Evolutionary conservation across 2,113 vertebrate species (phyloP).

Genomic region (Pachyramphus minor): DNA sequence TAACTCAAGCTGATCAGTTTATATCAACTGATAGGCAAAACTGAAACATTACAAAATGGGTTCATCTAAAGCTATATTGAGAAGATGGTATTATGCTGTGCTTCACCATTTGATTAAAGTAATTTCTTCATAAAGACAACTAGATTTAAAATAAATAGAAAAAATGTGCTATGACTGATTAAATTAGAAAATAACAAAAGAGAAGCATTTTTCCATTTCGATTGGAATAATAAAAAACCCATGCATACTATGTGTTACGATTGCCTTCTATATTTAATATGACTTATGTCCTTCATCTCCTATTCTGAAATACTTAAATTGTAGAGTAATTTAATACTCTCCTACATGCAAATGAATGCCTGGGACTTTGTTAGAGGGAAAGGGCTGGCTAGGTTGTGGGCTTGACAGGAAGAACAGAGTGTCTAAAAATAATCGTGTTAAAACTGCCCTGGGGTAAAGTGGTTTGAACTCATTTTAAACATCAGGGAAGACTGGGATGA

Average conservation of each 20-base stretch:
- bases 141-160: not conserved
- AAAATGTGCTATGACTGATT: not conserved
- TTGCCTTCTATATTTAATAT: not conserved
- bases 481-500: not conserved
- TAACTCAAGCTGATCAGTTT: not conserved
- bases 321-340: not conserved
- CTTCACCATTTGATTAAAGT: not conserved
- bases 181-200: not conserved
- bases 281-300: not conserved
- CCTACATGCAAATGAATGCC: not conserved
- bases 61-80: not conserved
- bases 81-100: not conserved
- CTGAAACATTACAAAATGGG: not conserved
- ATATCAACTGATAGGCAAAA: not conserved
- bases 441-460: not conserved
- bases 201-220: not conserved
- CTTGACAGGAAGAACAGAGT: not conserved
- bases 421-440: not conserved
- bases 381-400: not conserved
- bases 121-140: not conserved
- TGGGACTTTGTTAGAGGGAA: not conserved
- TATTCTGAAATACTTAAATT: not conserved
- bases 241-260: not conserved
- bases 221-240: not conserved
- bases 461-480: conserved; percentile 5